These are phyloP conservation scores for Synergus gifuensis DNA, from an alignment of 2,888 invertebrate species.

Conservation along the genomic window DNA sequence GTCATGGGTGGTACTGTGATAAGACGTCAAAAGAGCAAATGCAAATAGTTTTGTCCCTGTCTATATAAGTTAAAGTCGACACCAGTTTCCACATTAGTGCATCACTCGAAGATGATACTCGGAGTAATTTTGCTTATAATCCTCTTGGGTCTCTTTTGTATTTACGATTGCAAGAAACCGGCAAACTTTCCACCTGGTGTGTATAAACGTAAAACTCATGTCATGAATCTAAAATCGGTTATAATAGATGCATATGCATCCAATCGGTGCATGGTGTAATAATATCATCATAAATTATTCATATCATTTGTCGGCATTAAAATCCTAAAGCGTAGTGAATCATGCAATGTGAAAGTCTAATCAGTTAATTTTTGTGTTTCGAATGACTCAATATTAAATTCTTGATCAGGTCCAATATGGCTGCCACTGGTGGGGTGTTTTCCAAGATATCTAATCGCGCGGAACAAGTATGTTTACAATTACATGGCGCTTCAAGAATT, in stretches of 20 bases:
- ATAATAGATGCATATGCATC: constrained; percentile 28
- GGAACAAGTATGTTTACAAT: constrained; percentile 78
- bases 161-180: constrained; percentile 67
- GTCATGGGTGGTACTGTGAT: constrained; percentile 54
- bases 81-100: constrained; percentile 43
- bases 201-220: constrained; percentile 42
- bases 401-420: constrained; percentile 79
- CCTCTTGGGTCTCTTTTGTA: constrained; percentile 56
- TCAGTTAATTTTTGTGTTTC: constrained; percentile 1
- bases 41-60: constrained; percentile 48
- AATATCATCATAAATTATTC: constrained; percentile 36
- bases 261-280: neutral
- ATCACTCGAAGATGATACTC: constrained; percentile 54
- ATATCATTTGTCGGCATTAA: neutral
- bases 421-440: constrained; percentile 80
- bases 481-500: constrained; percentile 83
- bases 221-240: neutral
- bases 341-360: constrained; percentile 19
- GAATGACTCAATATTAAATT: constrained; percentile 36
- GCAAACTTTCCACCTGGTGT: constrained; percentile 71
- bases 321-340: constrained; percentile 16
- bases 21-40: constrained; percentile 49
- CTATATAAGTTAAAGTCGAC: constrained; percentile 32
- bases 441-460: constrained; percentile 72
- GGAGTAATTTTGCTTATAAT: constrained; percentile 48